Conservation (phyloP, 92 coral and sea anemone genomes). For the Ricordea florida region DNA sequence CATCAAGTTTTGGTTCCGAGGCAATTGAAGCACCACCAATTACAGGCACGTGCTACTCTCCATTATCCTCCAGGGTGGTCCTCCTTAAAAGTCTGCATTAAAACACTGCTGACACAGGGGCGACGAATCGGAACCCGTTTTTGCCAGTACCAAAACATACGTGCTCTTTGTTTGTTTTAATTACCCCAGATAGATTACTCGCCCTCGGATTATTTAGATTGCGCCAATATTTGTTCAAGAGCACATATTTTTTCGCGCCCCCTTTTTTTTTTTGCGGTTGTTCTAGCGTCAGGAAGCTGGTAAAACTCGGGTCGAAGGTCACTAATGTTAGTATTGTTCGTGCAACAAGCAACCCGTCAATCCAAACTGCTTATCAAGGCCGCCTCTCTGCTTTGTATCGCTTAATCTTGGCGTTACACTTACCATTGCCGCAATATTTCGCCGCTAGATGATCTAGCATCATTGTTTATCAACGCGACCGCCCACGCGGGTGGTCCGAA, state of each 20-base stretch:
- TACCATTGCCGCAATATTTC: no score
- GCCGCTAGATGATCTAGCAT: no score
- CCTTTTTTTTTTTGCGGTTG: slow-evolving; percentile 12
- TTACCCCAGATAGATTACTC: slow-evolving; percentile 38
- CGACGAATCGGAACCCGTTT: neutral
- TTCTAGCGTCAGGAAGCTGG: neutral
- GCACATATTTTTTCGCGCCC: neutral
- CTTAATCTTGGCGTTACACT: no score
- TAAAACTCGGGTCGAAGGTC: slow-evolving; percentile 46
- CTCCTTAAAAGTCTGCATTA: neutral
- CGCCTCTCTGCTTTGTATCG: no score
- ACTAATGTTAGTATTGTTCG: slow-evolving; percentile 44
- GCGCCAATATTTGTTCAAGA: slow-evolving; percentile 68
- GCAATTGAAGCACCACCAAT: slow-evolving; percentile 17
- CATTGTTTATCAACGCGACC: no score
- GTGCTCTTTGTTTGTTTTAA: slow-evolving; percentile 47
- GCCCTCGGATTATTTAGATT: slow-evolving; percentile 50
- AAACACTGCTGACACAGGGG: neutral
- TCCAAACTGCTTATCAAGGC: slow-evolving; percentile 76
- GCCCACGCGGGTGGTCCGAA: no score
- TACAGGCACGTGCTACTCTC: slow-evolving; percentile 22
- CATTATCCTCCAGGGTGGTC: slow-evolving; percentile 31
- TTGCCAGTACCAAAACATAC: neutral
- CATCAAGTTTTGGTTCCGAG: slow-evolving; percentile 9
- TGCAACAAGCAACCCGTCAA: slow-evolving; percentile 52